These are phyloP conservation scores for Dysdera silvatica DNA, from an alignment of 1,140 invertebrate species.

Conservation along the genomic window DNA sequence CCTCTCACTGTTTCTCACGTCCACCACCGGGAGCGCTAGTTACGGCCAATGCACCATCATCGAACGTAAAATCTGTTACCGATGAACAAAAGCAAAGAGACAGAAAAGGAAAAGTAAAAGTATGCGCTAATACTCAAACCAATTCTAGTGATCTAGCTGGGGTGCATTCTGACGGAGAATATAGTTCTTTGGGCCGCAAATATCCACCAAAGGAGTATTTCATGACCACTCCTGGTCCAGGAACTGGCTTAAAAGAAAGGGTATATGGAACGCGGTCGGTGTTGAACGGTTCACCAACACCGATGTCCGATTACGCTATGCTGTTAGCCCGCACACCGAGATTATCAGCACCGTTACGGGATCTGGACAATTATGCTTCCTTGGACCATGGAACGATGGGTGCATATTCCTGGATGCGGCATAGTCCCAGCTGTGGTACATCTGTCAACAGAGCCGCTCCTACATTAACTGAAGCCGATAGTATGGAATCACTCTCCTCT, in stretches of 20 bases:
- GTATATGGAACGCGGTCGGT: conserved; percentile 38
- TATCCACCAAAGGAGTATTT: conserved; percentile 19
- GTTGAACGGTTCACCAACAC: conserved; percentile 11
- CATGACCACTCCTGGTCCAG: conserved; percentile 24
- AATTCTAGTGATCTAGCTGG: conserved; percentile 43
- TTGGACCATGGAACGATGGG: conserved; percentile 37
- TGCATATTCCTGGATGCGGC: conserved; percentile 53
- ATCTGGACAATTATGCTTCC: conserved; percentile 43
- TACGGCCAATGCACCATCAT: too few relatives aligned
- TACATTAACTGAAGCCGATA: conserved; percentile 58
- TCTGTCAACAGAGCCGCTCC: conserved; percentile 40
- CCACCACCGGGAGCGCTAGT: conserved; percentile 4
- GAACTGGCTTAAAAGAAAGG: conserved; percentile 31
- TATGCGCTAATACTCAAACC: conserved; percentile 79
- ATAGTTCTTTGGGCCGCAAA: conserved; percentile 26
- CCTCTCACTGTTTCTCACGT: background rate
- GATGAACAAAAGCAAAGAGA: background rate
- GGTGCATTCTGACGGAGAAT: conserved; percentile 23
- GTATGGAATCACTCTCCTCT: conserved; percentile 59
- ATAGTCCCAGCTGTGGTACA: conserved; percentile 53
- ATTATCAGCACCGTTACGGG: conserved; percentile 1
- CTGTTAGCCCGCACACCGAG: background rate
- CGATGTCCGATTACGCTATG: conserved; percentile 22
- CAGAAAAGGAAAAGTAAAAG: conserved; percentile 55
- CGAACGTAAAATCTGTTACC: too few relatives aligned